Evolutionary conservation across 2,888 invertebrate species (phyloP), one percentile per base, ranked within the genome.

Genomic region (Proisotoma minuta): DNA sequence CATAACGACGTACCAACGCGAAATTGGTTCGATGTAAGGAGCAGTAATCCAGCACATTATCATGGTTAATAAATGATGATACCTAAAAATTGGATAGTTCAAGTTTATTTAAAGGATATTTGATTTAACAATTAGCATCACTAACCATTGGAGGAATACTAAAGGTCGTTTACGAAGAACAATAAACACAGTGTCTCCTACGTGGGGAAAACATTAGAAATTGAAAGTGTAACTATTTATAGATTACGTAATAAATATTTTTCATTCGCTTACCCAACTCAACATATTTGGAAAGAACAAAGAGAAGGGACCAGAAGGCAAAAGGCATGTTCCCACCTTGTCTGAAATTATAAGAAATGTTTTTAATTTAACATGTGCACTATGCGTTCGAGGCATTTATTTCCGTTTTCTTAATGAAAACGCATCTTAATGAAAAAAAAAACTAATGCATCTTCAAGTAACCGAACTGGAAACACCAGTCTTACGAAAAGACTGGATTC

Each of bases 101-200:
- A 34, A 34, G 15, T 10, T n/a, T n/a, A n/a, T n/a, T n/a, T n/a
- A n/a, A n/a, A n/a, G n/a, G n/a, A n/a, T n/a, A n/a, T n/a, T n/a
- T n/a, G 34, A 34, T 15, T 34, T 34, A 15, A 10, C 8, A 10
- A 10, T 34, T 34, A 34, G 34, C 15, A 34, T 15, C 3, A 43
- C 43, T 57, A 27, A 43, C 56, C 56, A 60, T 24, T 60, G 60
- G 15, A 60, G 52, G 20, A 60, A 60, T 0, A 60, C 28, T 3
- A 60, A 23, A 12, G 60, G 60, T n/a, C 48, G 56, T 34, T 60
- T 60, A 8, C 60, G n/a, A 18, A 60, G n/a, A n/a, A 60, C 60
- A 10, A 60, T 60, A 48, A 60, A 60, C n/a, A 47, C 49, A 10
- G 60, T 60, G 27, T 60, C 60, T 18, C 60, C 60, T 48, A 39